These are phyloP conservation scores for Lagria hirta DNA, from an alignment of 2,888 invertebrate species.

Conservation along the genomic window DNA sequence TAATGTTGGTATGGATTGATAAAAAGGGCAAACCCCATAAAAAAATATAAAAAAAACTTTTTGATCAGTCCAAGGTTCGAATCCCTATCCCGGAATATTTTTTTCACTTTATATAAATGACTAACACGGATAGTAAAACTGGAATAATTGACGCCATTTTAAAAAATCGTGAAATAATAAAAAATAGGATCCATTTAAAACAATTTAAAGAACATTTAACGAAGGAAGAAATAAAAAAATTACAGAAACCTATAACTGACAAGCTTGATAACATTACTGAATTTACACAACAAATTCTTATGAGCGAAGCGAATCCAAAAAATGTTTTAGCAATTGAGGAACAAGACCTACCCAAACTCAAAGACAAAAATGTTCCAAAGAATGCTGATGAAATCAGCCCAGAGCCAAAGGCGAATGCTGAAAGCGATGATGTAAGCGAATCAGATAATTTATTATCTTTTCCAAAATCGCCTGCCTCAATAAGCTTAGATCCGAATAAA, in stretches of 20 bases:
- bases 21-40: conserved; percentile 8
- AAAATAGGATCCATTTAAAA: no score
- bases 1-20: conserved; percentile 12
- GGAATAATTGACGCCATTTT: no score
- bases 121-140: not conserved
- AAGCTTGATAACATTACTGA: no score
- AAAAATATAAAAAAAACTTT: conserved; percentile 7
- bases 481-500: conserved; percentile 24
- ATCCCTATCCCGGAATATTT: conserved; percentile 14
- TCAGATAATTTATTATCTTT: conserved; percentile 18
- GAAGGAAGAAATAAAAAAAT: no score
- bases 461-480: conserved; percentile 19
- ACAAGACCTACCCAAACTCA: conserved; percentile 1
- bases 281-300: no score
- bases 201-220: no score
- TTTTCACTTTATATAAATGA: conserved; percentile 5
- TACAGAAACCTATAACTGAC: no score
- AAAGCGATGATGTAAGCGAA: conserved; percentile 4
- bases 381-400: conserved; percentile 8
- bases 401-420: conserved; percentile 8
- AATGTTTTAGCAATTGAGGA: conserved; percentile 15
- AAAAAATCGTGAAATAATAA: no score
- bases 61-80: conserved; percentile 12
- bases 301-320: conserved; percentile 18
- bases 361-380: conserved; percentile 21